A percentile compares a stretch with the other conserved stretches of the same genome.
These are phyloP conservation scores for Palythoa grandiflora DNA, from an alignment of 92 coral and sea anemone species.

Conservation along the genomic window DNA sequence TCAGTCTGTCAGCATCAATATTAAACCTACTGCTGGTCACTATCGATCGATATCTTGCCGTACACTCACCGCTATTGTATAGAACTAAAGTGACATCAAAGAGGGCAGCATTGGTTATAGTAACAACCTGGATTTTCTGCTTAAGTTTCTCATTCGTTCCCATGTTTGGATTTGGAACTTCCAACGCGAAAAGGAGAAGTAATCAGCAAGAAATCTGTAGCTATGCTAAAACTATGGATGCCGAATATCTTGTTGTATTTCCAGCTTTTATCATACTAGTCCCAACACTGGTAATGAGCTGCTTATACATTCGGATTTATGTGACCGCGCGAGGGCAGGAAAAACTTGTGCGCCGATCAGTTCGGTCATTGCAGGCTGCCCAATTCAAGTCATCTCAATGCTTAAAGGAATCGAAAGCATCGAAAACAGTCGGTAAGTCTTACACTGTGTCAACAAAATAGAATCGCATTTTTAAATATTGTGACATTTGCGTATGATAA, in stretches of 20 bases:
- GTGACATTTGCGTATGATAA: background rate
- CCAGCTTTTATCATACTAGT: conserved; percentile 41
- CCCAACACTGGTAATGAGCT: conserved; percentile 60
- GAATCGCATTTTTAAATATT: background rate
- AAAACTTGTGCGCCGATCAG: conserved; percentile 29
- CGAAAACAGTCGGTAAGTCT: conserved; percentile 67
- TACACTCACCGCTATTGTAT: conserved; percentile 52
- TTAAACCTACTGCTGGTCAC: conserved; percentile 60
- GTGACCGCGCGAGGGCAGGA: conserved; percentile 50
- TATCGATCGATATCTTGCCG: conserved; percentile 63
- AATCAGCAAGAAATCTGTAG: conserved; percentile 55
- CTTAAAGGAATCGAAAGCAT: conserved; percentile 61
- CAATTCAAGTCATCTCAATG: conserved; percentile 23
- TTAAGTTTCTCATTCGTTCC: conserved; percentile 57
- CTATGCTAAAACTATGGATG: conserved; percentile 64
- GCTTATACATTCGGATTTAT: conserved; percentile 56
- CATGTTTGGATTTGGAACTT: conserved; percentile 34
- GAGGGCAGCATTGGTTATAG: conserved; percentile 37
- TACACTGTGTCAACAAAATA: background rate
- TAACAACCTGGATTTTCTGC: conserved; percentile 42
- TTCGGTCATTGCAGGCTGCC: conserved; percentile 30
- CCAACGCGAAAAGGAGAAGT: conserved; percentile 38
- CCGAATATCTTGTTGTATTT: conserved; percentile 47
- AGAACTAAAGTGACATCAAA: conserved; percentile 27
- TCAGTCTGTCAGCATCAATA: conserved; percentile 70